Evolutionary conservation across 2,888 invertebrate genomes (phyloP).

Genomic region (Polydrusus cervinus): DNA sequence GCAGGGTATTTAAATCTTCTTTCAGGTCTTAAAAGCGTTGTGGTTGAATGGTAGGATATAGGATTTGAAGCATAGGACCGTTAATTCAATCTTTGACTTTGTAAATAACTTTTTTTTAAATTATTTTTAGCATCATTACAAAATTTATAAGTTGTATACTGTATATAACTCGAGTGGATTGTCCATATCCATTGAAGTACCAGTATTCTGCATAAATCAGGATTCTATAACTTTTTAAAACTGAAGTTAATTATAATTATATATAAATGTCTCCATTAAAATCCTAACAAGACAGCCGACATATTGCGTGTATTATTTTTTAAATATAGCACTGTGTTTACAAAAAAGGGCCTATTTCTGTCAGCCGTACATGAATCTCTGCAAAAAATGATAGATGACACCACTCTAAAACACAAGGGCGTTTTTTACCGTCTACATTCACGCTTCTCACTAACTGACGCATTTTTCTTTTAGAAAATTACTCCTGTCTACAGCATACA

Average conservation of each 20-base stretch:
- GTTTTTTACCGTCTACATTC: conserved; percentile 42
- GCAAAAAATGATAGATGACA: conserved; percentile 49
- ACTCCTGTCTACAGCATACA: conserved; percentile 46
- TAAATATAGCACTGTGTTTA: conserved; percentile 19
- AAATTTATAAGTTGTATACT: too few species aligned
- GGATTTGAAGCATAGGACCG: too few species aligned
- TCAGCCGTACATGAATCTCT: conserved; percentile 36
- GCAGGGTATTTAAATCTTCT: too few species aligned
- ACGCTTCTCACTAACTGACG: conserved; percentile 48
- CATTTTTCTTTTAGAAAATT: conserved; percentile 52
- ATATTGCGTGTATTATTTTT: conserved; percentile 15
- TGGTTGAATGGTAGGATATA: too few species aligned
- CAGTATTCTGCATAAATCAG: too few species aligned
- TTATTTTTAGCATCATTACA: too few species aligned
- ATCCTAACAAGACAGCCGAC: background rate
- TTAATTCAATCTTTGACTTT: too few species aligned
- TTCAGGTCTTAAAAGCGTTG: too few species aligned
- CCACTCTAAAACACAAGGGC: conserved; percentile 52
- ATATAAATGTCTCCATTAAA: background rate
- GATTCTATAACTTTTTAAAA: background rate
- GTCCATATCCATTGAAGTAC: too few species aligned
- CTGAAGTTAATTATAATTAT: background rate
- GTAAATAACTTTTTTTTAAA: too few species aligned
- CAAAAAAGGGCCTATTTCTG: conserved; percentile 31
- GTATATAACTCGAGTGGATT: too few species aligned